Evolutionary conservation across 2,113 vertebrate genomes (phyloP).

Genomic region (Piprites chloris): DNA sequence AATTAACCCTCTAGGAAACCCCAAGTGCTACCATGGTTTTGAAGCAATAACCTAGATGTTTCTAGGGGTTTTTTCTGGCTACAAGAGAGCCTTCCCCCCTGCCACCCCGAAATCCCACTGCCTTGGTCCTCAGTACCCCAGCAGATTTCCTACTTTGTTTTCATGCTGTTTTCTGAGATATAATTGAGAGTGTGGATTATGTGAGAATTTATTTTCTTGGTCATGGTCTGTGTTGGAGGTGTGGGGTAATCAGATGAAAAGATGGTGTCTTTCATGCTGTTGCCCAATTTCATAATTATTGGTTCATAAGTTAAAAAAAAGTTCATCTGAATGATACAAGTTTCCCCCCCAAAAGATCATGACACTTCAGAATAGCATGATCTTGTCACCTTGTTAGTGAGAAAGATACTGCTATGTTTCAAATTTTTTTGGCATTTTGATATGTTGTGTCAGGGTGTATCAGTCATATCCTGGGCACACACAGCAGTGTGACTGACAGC

Average conservation of each 20-base stretch:
- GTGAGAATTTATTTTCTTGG: neutral
- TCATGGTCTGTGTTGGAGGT: neutral
- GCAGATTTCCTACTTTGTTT: neutral
- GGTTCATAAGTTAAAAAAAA: neutral
- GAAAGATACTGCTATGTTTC: neutral
- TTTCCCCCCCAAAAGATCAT: neutral
- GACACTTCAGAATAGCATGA: neutral
- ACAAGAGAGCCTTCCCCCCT: fast-evolving
- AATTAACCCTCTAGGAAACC: neutral
- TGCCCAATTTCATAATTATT: neutral
- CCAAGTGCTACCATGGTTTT: neutral
- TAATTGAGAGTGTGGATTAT: neutral
- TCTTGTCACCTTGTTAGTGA: neutral
- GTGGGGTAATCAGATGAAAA: neutral
- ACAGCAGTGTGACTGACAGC: neutral
- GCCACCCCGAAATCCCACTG: neutral
- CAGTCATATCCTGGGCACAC: neutral
- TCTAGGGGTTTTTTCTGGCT: neutral
- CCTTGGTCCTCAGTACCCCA: neutral
- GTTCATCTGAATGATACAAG: neutral
- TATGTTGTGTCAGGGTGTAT: neutral
- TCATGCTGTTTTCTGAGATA: neutral
- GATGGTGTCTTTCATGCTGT: neutral
- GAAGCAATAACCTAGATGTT: neutral
- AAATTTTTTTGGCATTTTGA: neutral